Evolutionary conservation across 2,888 invertebrate species (phyloP).

Genomic region (Cryptocheilus praepositus): DNA sequence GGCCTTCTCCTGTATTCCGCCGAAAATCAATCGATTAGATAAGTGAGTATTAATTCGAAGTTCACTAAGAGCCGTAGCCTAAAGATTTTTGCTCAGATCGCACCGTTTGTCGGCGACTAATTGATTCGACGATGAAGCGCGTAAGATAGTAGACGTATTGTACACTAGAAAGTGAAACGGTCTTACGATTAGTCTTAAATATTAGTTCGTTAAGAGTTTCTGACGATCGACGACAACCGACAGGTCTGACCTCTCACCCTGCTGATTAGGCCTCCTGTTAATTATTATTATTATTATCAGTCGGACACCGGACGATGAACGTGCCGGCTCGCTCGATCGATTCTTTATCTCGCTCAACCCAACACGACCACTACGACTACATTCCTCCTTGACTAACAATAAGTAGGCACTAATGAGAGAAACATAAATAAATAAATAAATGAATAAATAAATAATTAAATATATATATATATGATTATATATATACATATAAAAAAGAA

Average conservation of each 20-base stretch:
- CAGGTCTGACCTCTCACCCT: slow-evolving; percentile 19
- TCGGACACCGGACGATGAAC: slow-evolving; percentile 59
- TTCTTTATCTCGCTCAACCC: slow-evolving; percentile 63
- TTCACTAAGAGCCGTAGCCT: no score
- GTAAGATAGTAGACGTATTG: no score
- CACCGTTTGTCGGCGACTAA: no score
- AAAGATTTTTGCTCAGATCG: no score
- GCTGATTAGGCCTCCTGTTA: slow-evolving; percentile 30
- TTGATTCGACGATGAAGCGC: no score
- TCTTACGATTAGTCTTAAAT: no score
- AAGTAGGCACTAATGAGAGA: slow-evolving; percentile 70
- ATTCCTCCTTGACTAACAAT: slow-evolving; percentile 71
- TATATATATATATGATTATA: slow-evolving; percentile 35
- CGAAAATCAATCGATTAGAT: no score
- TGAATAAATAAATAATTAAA: slow-evolving; percentile 36
- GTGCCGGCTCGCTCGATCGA: slow-evolving; percentile 61
- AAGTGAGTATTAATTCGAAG: no score
- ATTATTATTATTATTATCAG: slow-evolving; percentile 33
- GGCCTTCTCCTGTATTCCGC: no score
- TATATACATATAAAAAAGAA: slow-evolving; percentile 29
- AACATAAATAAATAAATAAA: slow-evolving; percentile 40
- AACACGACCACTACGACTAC: slow-evolving; percentile 67
- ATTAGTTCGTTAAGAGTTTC: background rate
- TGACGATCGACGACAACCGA: background rate
- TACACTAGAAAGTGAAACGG: no score